These are phyloP conservation scores for Microctonus hyperodae DNA, from an alignment of 2,888 invertebrate genomes.

Conservation along the genomic window DNA sequence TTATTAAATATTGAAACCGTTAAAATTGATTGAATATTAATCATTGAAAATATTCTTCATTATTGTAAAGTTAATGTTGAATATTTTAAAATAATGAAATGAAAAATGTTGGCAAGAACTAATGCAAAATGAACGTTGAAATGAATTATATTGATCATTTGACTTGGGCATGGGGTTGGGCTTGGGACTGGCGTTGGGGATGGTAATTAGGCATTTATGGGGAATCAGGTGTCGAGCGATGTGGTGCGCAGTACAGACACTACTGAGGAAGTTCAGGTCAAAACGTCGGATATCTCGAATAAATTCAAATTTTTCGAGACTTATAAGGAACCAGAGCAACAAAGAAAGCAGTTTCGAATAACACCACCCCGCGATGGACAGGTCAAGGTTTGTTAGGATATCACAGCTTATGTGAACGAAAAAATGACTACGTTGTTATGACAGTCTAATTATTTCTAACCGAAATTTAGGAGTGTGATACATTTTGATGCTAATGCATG, in stretches of 20 bases:
- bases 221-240: slow-evolving; percentile 70
- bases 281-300: slow-evolving; percentile 83
- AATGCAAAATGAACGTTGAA: too few species aligned
- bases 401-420: background rate
- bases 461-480: too few species aligned
- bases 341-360: slow-evolving; percentile 81
- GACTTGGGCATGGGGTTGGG: background rate
- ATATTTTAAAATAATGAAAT: background rate
- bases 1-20: slow-evolving; percentile 6
- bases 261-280: slow-evolving; percentile 78
- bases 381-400: slow-evolving; percentile 67
- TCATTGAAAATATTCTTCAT: too few species aligned
- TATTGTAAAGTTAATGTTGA: too few species aligned
- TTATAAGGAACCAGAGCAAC: slow-evolving; percentile 75
- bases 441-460: too few species aligned
- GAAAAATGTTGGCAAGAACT: too few species aligned
- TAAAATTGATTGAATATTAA: too few species aligned
- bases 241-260: slow-evolving; percentile 78
- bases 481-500: too few species aligned
- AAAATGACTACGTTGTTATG: background rate
- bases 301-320: slow-evolving; percentile 92
- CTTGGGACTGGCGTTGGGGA: background rate
- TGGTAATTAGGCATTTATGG: slow-evolving; percentile 64
- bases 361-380: slow-evolving; percentile 86
- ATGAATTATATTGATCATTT: slow-evolving; percentile 19